Evolutionary conservation across 2,888 invertebrate species (phyloP).

Genomic region (Chaitophorus viminalis): DNA sequence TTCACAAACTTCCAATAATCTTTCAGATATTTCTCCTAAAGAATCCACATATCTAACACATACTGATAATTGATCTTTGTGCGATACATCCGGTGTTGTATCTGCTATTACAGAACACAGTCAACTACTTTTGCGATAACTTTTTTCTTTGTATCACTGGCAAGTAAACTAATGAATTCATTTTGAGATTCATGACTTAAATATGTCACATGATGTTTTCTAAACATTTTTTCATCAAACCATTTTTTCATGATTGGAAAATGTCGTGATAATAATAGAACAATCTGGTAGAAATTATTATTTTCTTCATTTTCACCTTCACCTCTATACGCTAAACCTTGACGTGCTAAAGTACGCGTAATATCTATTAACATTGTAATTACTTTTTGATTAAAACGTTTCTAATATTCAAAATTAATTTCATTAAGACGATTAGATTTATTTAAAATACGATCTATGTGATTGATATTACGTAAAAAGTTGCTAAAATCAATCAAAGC

Average conservation of each 20-base stretch:
- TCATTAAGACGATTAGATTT: background rate
- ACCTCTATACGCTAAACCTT: background rate
- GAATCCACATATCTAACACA: background rate
- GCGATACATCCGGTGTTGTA: background rate
- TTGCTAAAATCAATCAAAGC: conserved; percentile 28
- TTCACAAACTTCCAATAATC: background rate
- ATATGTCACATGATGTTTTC: conserved; percentile 25
- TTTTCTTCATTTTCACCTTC: background rate
- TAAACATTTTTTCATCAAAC: background rate
- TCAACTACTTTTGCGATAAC: background rate
- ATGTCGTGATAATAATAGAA: background rate
- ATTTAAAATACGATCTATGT: background rate
- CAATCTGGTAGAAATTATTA: background rate
- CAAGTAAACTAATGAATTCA: conserved; percentile 33
- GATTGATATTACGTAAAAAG: background rate
- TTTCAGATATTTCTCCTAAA: background rate
- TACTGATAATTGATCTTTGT: background rate
- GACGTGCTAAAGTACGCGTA: background rate
- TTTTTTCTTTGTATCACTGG: background rate
- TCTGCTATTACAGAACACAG: conserved; percentile 27
- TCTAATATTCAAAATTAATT: background rate
- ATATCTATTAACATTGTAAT: background rate
- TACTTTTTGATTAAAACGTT: background rate
- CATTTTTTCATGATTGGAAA: background rate
- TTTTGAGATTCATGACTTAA: conserved; percentile 29